Percentiles rank a stretch among this genome's conserved stretches.
phyloP scores from a whole-genome alignment of 2,888 invertebrate species.

The Caenorhabditis sp. region DNA sequence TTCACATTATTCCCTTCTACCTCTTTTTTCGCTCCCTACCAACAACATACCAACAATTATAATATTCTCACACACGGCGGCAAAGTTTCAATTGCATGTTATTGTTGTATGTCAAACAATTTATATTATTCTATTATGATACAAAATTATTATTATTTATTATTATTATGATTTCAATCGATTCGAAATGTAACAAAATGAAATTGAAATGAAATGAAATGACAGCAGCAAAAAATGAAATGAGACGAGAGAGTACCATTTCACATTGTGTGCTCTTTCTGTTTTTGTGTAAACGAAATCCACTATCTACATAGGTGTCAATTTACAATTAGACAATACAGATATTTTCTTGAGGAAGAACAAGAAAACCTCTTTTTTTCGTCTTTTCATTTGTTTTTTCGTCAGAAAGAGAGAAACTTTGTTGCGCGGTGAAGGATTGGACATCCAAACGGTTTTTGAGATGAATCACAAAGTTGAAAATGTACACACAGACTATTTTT shows the following conservation, averaged over 20 bases:
- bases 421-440: no score
- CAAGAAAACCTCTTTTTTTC: neutral
- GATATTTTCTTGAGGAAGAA: neutral
- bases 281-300: conserved; percentile 1
- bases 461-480: no score
- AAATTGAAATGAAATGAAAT: neutral
- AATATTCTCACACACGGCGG: conserved; percentile 9
- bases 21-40: neutral
- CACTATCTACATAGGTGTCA: neutral
- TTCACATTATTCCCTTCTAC: no score
- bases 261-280: neutral
- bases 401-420: neutral
- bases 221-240: neutral
- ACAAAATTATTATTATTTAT: neutral
- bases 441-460: no score
- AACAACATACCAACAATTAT: neutral
- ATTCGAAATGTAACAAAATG: neutral
- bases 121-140: conserved; percentile 2
- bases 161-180: neutral
- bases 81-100: conserved; percentile 15
- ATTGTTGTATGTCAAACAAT: conserved; percentile 23
- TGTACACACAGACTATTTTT: no score
- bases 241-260: neutral
- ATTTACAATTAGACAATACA: neutral
- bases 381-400: no score